Evolutionary conservation across 2,797 vertebrate species (phyloP).

Genomic region (Pantherophis alleghaniensis): DNA sequence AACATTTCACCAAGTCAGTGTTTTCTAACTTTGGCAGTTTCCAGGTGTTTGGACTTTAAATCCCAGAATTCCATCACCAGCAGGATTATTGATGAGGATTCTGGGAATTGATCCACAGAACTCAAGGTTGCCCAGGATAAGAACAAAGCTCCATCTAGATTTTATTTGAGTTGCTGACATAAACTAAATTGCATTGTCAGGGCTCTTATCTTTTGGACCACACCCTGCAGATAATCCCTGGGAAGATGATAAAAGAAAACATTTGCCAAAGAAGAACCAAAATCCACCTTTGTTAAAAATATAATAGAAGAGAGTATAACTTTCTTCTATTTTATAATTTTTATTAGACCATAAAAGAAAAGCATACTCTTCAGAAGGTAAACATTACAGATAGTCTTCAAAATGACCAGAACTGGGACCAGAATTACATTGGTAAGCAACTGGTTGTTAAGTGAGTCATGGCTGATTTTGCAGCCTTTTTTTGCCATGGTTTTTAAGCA

Average conservation of each 20-base stretch:
- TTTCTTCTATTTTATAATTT: not conserved
- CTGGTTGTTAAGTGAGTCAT: not conserved
- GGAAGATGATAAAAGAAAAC: not conserved
- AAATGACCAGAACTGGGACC: not conserved
- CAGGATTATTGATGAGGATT: not conserved
- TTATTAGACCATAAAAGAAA: not conserved
- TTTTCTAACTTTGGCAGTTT: not conserved
- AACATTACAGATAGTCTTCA: not conserved
- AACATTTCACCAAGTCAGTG: not conserved
- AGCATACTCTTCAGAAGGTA: not conserved
- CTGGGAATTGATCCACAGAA: not conserved
- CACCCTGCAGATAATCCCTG: not conserved
- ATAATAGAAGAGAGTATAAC: not conserved
- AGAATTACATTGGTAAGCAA: not conserved
- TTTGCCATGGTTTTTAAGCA: not conserved
- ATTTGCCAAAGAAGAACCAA: not conserved
- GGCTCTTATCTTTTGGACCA: not conserved
- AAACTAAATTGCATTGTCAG: not conserved
- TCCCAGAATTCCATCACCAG: not conserved
- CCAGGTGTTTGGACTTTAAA: not conserved
- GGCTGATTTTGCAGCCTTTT: not conserved
- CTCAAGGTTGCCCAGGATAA: not conserved
- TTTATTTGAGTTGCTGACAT: not conserved
- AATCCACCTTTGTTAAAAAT: slow-evolving; percentile 14
- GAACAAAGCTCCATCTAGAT: not conserved